These are phyloP conservation scores for Oriolus oriolus DNA, from an alignment of 2,113 vertebrate species.

Conservation along the genomic window DNA sequence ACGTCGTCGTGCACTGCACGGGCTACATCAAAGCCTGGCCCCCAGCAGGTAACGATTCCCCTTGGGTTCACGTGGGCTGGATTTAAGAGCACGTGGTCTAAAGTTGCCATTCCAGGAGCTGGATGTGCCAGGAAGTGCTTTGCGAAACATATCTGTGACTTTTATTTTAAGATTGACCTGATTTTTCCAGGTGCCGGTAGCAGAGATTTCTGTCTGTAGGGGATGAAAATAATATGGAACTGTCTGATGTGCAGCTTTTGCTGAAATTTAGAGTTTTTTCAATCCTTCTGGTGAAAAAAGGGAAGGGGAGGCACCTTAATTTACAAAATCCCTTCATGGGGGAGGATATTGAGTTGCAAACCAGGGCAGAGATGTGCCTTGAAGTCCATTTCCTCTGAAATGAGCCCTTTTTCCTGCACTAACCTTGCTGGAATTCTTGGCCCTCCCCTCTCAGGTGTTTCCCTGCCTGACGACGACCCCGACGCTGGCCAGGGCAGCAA, in stretches of 20 bases:
- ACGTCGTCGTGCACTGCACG: conserved; percentile 95
- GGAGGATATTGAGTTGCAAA: background rate
- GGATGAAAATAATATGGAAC: fast-evolving
- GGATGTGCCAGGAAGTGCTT: background rate
- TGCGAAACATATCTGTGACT: fast-evolving
- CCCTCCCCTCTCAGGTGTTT: conserved; percentile 77
- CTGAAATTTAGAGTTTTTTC: background rate
- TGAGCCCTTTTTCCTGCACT: background rate
- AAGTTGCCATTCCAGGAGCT: background rate
- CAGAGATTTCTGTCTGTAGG: background rate
- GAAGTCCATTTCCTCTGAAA: background rate
- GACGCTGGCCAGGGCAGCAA: conserved; percentile 91
- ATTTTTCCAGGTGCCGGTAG: background rate
- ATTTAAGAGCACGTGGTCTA: fast-evolving
- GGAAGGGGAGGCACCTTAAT: background rate
- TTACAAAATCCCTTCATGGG: fast-evolving
- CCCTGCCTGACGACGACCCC: conserved; percentile 87
- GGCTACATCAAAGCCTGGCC: conserved; percentile 98
- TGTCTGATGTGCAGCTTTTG: background rate
- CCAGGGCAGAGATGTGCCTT: too few species aligned
- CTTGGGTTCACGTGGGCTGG: fast-evolving
- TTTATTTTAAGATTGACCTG: background rate
- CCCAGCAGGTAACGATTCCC: conserved; percentile 79
- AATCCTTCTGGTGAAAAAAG: background rate
- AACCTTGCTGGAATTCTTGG: background rate